Evolutionary conservation across 2,888 invertebrate species (phyloP).

Genomic region (Eristalinus aeneus): DNA sequence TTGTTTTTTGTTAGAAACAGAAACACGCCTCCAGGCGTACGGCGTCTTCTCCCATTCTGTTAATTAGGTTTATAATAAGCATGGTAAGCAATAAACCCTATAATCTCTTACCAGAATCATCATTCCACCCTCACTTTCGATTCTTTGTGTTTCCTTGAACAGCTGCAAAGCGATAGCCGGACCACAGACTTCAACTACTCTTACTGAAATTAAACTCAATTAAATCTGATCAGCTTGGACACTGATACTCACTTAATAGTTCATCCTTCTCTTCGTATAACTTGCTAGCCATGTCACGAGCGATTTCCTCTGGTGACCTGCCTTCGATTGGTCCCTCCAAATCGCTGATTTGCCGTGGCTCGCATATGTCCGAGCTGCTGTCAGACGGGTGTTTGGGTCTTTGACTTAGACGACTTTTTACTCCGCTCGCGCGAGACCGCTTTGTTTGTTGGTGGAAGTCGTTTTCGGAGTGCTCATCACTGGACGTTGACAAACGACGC

Average conservation of each 20-base stretch:
- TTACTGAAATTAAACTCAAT: constrained; percentile 80
- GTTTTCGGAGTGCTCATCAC: constrained; percentile 76
- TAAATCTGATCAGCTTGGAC: background rate
- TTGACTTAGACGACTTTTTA: constrained; percentile 75
- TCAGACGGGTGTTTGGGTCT: constrained; percentile 75
- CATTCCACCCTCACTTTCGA: constrained; percentile 93
- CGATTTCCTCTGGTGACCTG: constrained; percentile 81
- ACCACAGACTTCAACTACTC: constrained; percentile 87
- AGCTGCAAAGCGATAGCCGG: constrained; percentile 87
- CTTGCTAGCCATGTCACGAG: constrained; percentile 87
- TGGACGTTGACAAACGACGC: constrained; percentile 77
- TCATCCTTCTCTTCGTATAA: constrained; percentile 88
- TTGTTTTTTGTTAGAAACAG: constrained; percentile 90
- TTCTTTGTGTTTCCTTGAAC: constrained; percentile 89
- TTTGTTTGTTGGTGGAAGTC: constrained; percentile 75
- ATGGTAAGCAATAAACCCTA: no score
- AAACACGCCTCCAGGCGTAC: constrained; percentile 94
- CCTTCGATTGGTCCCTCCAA: constrained; percentile 81
- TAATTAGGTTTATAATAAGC: background rate
- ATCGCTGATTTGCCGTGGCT: constrained; percentile 82
- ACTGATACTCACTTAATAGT: constrained; percentile 84
- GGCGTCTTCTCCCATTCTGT: constrained; percentile 87
- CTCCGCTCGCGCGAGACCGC: constrained; percentile 74
- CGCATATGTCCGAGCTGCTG: constrained; percentile 81
- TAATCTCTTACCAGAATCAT: constrained; percentile 85